Evolutionary conservation across 2,888 invertebrate species (phyloP).

Genomic region (Xestia ashworthii): DNA sequence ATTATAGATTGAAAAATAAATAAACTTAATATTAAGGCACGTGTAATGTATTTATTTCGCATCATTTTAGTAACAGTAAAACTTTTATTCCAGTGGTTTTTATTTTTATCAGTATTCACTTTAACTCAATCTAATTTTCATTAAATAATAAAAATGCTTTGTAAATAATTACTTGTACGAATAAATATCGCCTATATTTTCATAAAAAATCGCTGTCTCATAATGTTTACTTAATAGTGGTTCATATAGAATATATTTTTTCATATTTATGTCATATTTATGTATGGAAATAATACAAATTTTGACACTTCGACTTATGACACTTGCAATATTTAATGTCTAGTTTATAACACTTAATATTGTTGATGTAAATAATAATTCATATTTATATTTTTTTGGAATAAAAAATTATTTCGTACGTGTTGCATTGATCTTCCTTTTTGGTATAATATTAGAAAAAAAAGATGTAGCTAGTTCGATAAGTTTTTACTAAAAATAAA

Average conservation of each 20-base stretch:
- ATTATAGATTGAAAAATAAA: slow-evolving; percentile 70
- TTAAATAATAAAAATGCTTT: slow-evolving; percentile 69
- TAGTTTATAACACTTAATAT: slow-evolving; percentile 74
- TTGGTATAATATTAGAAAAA: slow-evolving; percentile 63
- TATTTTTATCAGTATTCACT: slow-evolving; percentile 83
- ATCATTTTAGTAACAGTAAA: slow-evolving; percentile 63
- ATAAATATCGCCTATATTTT: slow-evolving; percentile 85
- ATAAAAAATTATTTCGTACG: slow-evolving; percentile 60
- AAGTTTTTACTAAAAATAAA: slow-evolving; percentile 66
- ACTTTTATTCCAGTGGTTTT: slow-evolving; percentile 76
- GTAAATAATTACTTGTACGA: slow-evolving; percentile 81
- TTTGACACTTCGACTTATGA: slow-evolving; percentile 83
- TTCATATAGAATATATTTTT: slow-evolving; percentile 86
- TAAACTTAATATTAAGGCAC: slow-evolving; percentile 66
- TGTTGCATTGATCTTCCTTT: slow-evolving; percentile 71
- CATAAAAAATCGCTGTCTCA: slow-evolving; percentile 81
- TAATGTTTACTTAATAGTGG: slow-evolving; percentile 75
- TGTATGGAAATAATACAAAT: slow-evolving; percentile 64
- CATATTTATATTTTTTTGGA: slow-evolving; percentile 66
- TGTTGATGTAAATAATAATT: slow-evolving; percentile 81
- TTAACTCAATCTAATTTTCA: slow-evolving; percentile 72
- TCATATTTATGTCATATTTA: slow-evolving; percentile 73
- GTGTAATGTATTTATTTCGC: slow-evolving; percentile 68
- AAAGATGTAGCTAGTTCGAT: slow-evolving; percentile 57
- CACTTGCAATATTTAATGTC: slow-evolving; percentile 85